phyloP scores from a whole-genome alignment of 2,888 invertebrate genomes.

The Xylophagus ater region DNA sequence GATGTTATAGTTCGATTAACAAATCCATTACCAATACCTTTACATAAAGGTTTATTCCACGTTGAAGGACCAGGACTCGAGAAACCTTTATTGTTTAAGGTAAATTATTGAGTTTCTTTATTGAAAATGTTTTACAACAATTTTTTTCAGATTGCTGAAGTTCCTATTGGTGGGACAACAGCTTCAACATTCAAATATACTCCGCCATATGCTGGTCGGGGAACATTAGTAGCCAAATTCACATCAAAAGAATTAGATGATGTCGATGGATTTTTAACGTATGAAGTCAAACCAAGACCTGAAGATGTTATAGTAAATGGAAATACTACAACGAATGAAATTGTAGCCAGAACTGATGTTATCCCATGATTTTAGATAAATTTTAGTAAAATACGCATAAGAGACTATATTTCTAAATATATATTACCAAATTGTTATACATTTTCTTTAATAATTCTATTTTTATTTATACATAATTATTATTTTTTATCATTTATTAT shows the following conservation, averaged over 20 bases:
- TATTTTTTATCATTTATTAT: background rate
- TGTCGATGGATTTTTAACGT: constrained; percentile 76
- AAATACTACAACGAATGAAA: constrained; percentile 25
- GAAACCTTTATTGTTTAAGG: constrained; percentile 60
- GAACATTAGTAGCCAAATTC: constrained; percentile 79
- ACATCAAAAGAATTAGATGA: constrained; percentile 77
- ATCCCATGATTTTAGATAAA: constrained; percentile 22
- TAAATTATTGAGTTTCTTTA: constrained; percentile 24
- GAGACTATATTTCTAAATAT: background rate
- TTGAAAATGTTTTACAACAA: background rate
- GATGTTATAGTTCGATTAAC: constrained; percentile 55
- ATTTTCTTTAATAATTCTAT: background rate
- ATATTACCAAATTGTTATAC: background rate
- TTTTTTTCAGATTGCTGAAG: constrained; percentile 30
- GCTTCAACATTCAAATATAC: constrained; percentile 63
- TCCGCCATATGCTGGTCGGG: constrained; percentile 67
- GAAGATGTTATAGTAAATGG: constrained; percentile 32
- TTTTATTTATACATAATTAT: background rate
- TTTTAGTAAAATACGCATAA: background rate
- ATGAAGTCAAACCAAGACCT: constrained; percentile 43
- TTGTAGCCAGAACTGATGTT: constrained; percentile 33
- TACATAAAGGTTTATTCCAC: constrained; percentile 66
- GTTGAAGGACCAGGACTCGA: constrained; percentile 75
- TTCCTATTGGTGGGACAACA: constrained; percentile 55
- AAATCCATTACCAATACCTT: constrained; percentile 70